Evolutionary conservation across 2,113 vertebrate species (phyloP).

Genomic region (Perca flavescens): DNA sequence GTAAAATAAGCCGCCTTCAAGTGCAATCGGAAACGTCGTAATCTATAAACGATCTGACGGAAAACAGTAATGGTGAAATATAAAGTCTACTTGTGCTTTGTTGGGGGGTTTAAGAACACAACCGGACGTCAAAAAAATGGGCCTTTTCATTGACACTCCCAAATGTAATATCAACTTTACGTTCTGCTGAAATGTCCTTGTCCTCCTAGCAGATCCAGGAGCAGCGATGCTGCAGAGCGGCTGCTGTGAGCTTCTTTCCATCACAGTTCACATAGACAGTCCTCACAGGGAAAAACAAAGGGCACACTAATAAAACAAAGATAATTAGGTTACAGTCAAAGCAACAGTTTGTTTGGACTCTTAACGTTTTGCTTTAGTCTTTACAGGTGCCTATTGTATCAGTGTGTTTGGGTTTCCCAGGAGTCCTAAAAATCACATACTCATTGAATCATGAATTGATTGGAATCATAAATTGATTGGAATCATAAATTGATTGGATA

Average conservation of each 20-base stretch:
- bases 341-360: neutral
- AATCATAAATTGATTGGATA: too few relatives aligned
- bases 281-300: neutral
- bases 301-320: constrained; percentile 9
- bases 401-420: neutral
- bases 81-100: too few relatives aligned
- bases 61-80: too few relatives aligned
- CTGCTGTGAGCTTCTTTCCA: neutral
- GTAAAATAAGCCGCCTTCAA: too few relatives aligned
- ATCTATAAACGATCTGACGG: too few relatives aligned
- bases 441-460: too few relatives aligned
- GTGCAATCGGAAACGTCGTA: too few relatives aligned
- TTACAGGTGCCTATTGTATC: neutral
- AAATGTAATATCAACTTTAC: constrained; percentile 22
- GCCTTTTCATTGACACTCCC: neutral
- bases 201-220: constrained; percentile 24
- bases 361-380: neutral
- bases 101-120: too few relatives aligned
- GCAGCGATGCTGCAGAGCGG: neutral
- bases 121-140: too few relatives aligned
- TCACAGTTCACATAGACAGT: neutral
- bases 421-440: too few relatives aligned
- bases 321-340: neutral
- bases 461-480: too few relatives aligned
- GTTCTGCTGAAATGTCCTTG: constrained; percentile 51